Percentiles rank a stretch among this genome's conserved stretches.
Evolutionary conservation across 2,113 vertebrate species (phyloP).

Genomic region (Crotalus horridus): DNA sequence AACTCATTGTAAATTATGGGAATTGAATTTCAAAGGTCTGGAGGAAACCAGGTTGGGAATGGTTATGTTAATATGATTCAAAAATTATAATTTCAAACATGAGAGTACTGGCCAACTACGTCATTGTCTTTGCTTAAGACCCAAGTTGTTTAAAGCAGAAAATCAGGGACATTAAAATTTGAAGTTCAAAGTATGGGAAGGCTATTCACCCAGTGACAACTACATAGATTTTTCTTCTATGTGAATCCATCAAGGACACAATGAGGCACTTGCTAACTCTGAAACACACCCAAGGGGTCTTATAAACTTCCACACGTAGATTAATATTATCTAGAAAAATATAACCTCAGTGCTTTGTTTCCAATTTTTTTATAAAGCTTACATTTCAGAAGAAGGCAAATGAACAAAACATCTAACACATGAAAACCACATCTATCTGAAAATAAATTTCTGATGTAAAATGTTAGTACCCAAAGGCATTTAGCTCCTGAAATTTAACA

Average conservation of each 20-base stretch:
- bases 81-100: neutral
- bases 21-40: neutral
- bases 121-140: neutral
- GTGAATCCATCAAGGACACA: constrained; percentile 51
- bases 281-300: constrained; percentile 30
- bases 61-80: neutral
- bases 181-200: neutral
- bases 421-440: neutral
- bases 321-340: constrained; percentile 37
- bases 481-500: constrained; percentile 39
- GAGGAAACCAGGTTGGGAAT: neutral
- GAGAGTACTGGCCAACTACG: neutral
- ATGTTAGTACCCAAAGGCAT: constrained; percentile 6
- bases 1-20: neutral
- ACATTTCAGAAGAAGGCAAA: constrained; percentile 28
- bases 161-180: neutral
- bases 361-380: constrained; percentile 39
- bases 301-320: constrained; percentile 33
- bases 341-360: constrained; percentile 43
- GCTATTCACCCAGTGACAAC: neutral
- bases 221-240: constrained; percentile 11
- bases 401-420: neutral
- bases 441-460: constrained; percentile 32
- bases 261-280: constrained; percentile 38
- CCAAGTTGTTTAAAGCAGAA: neutral